Base-by-base conservation (phyloP, 2,113 vertebrate genomes). In the Sylvilagus bachmani region DNA sequence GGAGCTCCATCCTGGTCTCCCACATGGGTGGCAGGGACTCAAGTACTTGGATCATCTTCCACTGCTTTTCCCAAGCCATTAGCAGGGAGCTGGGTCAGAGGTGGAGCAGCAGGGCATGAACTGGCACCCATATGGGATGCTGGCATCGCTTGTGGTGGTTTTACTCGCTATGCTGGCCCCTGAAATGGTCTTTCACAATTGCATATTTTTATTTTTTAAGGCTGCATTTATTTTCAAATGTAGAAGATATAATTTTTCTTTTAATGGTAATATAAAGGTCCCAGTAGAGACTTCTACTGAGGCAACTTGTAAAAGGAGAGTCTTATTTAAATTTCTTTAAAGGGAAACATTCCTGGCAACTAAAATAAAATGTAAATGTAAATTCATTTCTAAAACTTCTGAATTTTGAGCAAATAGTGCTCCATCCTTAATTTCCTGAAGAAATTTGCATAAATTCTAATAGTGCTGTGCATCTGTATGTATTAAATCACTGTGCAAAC, bases 271-370 rank as follows among this genome's bases (percentile, higher is more conserved):
- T 94, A 67, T 71, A 64, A 69, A 55, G 64, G 67, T 69, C 89
- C 58, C 33, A 91, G 51, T 78, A 77, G 84, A 91, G 51, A 92
- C n/a, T 90, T 96, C 49, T 77, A 66, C 78, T 81, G 29, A 95
- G 78, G 90, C 71, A 77, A 86, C 31, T 80, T 53, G 66, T 62
- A 78, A 94, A 90, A 55, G 55, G 61, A 77, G 64, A 62, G 55
- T 95, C 44, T 93, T 75, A 94, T 95, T 95, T 93, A 81, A 58
- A 69, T 95, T 95, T 96, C 53, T 95, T 78, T 19, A 89, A 95
- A 75, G 67, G 36, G 27, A n/a, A 90, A 80, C 10, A 61, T 94
- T 75, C 22, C 24, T 79, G 33, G 67, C n/a, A 89, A 92, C 61
- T 49, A 77, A 89, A 96, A 80, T 84, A 85, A 92, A 94, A 86